Percentiles rank a stretch among this genome's conserved stretches.
Evolutionary conservation across 2,888 invertebrate species (phyloP).

Genomic region (Drosophila heteroneura): DNA sequence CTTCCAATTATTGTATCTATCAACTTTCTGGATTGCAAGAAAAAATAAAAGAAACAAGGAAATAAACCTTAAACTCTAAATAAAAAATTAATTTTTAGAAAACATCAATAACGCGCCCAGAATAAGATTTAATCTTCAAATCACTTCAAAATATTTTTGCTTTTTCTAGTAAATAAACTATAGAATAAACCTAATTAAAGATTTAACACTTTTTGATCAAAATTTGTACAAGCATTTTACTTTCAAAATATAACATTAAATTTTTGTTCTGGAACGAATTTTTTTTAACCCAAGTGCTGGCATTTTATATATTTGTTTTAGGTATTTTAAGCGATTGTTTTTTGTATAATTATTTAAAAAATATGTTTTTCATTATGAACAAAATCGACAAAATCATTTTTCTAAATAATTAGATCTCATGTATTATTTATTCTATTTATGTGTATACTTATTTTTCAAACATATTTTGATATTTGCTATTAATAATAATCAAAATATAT

Average conservation of each 20-base stretch:
- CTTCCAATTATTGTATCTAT: neutral
- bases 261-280: neutral
- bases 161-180: neutral
- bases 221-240: neutral
- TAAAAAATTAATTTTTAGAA: neutral
- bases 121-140: neutral
- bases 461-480: neutral
- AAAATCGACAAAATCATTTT: neutral
- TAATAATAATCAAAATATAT: neutral
- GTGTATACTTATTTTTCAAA: neutral
- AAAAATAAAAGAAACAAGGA: neutral
- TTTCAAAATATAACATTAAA: neutral
- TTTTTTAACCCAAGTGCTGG: neutral
- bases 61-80: neutral
- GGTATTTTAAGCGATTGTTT: neutral
- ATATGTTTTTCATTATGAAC: neutral
- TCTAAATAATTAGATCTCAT: neutral
- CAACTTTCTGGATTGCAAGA: neutral
- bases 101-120: neutral
- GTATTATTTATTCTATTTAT: neutral
- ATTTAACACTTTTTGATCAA: neutral
- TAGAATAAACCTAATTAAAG: rapidly evolving
- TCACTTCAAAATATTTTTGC: neutral
- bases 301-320: neutral
- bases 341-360: neutral